Evolutionary conservation across 2,888 invertebrate genomes (phyloP).

Genomic region (Acrobasis consociella): DNA sequence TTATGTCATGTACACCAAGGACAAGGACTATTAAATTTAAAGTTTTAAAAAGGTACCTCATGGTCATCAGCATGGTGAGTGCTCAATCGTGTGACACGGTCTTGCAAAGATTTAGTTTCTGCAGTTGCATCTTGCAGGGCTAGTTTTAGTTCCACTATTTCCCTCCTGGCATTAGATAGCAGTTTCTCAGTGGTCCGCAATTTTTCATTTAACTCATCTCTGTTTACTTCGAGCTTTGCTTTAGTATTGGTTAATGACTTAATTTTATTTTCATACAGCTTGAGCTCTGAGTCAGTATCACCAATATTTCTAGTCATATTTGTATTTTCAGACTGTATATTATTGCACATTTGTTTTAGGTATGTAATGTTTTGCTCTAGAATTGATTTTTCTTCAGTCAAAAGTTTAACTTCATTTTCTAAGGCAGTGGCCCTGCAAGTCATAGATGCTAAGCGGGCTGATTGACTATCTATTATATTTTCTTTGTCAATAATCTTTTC

Average conservation of each 20-base stretch:
- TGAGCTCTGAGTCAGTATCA: slow-evolving; percentile 67
- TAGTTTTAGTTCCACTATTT: slow-evolving; percentile 83
- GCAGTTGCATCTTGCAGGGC: slow-evolving; percentile 85
- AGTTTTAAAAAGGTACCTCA: slow-evolving; percentile 48
- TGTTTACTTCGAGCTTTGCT: slow-evolving; percentile 85
- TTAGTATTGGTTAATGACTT: slow-evolving; percentile 78
- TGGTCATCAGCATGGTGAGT: slow-evolving; percentile 55
- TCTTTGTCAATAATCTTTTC: slow-evolving; percentile 80
- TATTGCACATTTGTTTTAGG: slow-evolving; percentile 72
- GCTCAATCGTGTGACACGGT: slow-evolving; percentile 67
- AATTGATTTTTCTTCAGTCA: slow-evolving; percentile 68
- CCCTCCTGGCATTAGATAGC: slow-evolving; percentile 87
- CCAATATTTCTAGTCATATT: slow-evolving; percentile 48
- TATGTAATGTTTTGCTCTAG: slow-evolving; percentile 70
- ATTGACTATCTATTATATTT: slow-evolving; percentile 64
- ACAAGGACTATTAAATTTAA: too few species aligned
- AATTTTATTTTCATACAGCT: slow-evolving; percentile 74
- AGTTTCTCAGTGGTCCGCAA: slow-evolving; percentile 82
- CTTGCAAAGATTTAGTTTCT: slow-evolving; percentile 83
- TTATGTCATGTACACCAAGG: too few species aligned
- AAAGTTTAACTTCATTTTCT: slow-evolving; percentile 72
- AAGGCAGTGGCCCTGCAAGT: slow-evolving; percentile 65
- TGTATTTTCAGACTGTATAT: slow-evolving; percentile 57
- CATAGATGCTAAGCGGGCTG: slow-evolving; percentile 62
- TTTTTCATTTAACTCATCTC: slow-evolving; percentile 82